These are phyloP conservation scores for Amphiprion percula DNA, from an alignment of 2,113 vertebrate species.

Conservation along the genomic window DNA sequence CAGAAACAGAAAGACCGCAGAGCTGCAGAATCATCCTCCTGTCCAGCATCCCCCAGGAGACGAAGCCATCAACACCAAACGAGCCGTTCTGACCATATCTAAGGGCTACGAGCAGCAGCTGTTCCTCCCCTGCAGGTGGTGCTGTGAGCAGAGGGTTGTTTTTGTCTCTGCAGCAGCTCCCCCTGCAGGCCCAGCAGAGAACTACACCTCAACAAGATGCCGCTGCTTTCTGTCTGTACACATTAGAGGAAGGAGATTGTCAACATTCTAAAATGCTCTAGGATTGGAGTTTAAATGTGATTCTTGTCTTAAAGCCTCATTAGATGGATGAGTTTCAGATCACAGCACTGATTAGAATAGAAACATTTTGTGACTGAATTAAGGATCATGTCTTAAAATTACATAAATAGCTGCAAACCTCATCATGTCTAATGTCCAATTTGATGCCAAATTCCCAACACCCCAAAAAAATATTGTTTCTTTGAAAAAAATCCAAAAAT, in stretches of 20 bases:
- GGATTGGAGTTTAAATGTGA: background rate
- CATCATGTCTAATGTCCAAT: background rate
- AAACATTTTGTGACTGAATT: background rate
- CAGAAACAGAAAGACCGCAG: constrained; percentile 15
- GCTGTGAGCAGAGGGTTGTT: constrained; percentile 13
- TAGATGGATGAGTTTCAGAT: background rate
- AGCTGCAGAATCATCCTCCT: constrained; percentile 30
- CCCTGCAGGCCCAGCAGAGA: constrained; percentile 34
- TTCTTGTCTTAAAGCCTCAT: background rate
- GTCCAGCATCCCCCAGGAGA: constrained; percentile 17
- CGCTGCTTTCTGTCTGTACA: background rate
- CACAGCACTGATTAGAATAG: background rate
- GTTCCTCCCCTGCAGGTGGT: constrained; percentile 35
- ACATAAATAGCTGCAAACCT: background rate
- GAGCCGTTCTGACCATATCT: constrained; percentile 46
- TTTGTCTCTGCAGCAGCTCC: constrained; percentile 13
- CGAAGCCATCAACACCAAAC: constrained; percentile 36
- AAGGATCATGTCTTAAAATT: too few species aligned
- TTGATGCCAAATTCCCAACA: background rate
- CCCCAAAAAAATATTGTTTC: too few species aligned
- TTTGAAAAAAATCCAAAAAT: too few species aligned
- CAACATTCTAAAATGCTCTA: background rate
- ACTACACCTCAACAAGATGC: background rate
- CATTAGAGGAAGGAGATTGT: background rate
- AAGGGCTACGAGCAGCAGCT: constrained; percentile 72